These are phyloP conservation scores for Dysdera silvatica DNA, from an alignment of 1,140 invertebrate genomes.

Conservation along the genomic window DNA sequence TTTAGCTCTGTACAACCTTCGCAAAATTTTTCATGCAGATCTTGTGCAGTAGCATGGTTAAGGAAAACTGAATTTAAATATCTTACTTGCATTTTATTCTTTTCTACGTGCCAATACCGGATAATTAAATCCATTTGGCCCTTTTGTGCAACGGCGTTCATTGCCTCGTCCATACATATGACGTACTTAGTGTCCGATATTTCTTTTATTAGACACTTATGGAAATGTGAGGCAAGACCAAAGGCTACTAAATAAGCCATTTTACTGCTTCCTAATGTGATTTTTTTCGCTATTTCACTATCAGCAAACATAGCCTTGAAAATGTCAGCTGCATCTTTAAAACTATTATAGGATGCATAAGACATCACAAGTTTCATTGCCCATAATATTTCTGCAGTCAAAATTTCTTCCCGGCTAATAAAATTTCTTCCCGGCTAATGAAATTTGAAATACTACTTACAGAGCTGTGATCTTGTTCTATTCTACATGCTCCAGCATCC, in stretches of 20 bases:
- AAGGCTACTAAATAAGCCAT: background rate
- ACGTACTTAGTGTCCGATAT: background rate
- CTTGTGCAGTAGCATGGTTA: background rate
- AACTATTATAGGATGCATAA: background rate
- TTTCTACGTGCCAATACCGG: slow-evolving; percentile 1
- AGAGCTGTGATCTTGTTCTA: background rate
- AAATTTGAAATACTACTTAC: background rate
- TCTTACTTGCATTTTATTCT: background rate
- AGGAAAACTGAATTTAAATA: slow-evolving; percentile 4
- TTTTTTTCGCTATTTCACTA: background rate
- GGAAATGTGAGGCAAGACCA: too few relatives aligned
- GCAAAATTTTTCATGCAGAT: background rate
- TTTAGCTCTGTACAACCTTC: background rate
- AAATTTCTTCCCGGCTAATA: background rate
- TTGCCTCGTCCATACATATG: slow-evolving; percentile 8
- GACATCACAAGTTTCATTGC: background rate
- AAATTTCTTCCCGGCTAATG: background rate
- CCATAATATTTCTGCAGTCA: background rate
- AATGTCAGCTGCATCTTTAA: background rate
- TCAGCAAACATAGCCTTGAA: background rate
- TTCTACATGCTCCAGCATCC: background rate
- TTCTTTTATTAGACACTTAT: background rate
- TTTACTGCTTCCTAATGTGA: background rate
- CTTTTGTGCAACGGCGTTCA: slow-evolving; percentile 1
- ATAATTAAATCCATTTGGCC: slow-evolving; percentile 8